phyloP scores from a whole-genome alignment of 1,140 invertebrate genomes.

The Nixonia krombeini region DNA sequence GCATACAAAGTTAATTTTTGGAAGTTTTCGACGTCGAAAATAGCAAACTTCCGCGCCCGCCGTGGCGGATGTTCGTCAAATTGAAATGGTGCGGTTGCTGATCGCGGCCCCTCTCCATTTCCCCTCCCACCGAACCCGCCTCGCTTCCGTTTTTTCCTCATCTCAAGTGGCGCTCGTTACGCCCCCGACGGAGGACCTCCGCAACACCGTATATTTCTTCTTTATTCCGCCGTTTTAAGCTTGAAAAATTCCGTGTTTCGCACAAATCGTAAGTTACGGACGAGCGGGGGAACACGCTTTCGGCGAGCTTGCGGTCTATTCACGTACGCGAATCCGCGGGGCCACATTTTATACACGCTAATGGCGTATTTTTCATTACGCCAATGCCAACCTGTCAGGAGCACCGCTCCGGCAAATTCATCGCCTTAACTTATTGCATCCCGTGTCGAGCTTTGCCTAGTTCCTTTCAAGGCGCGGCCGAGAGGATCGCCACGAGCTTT shows the following conservation, averaged over 20 bases:
- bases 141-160: background rate
- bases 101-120: no score
- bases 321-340: slow-evolving; percentile 18
- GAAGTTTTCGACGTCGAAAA: background rate
- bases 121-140: no score
- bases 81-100: no score
- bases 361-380: slow-evolving; percentile 47
- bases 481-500: slow-evolving; percentile 18
- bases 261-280: slow-evolving; percentile 46
- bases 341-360: slow-evolving; percentile 37
- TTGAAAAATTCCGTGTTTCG: slow-evolving; percentile 46
- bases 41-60: no score
- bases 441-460: slow-evolving; percentile 18
- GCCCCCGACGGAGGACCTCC: slow-evolving; percentile 31
- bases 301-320: slow-evolving; percentile 26
- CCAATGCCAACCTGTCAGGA: slow-evolving; percentile 32
- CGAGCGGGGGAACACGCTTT: slow-evolving; percentile 12
- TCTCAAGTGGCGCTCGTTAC: slow-evolving; percentile 39
- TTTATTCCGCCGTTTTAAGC: slow-evolving; percentile 44
- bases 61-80: no score
- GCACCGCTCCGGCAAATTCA: slow-evolving; percentile 33
- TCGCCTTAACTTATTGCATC: slow-evolving; percentile 40
- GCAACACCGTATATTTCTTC: slow-evolving; percentile 26
- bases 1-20: background rate
- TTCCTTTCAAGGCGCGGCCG: slow-evolving; percentile 25